A percentile compares a stretch with the other conserved stretches of the same genome.
phyloP scores from a whole-genome alignment of 2,888 invertebrate genomes.

The Monochamus alternatus region DNA sequence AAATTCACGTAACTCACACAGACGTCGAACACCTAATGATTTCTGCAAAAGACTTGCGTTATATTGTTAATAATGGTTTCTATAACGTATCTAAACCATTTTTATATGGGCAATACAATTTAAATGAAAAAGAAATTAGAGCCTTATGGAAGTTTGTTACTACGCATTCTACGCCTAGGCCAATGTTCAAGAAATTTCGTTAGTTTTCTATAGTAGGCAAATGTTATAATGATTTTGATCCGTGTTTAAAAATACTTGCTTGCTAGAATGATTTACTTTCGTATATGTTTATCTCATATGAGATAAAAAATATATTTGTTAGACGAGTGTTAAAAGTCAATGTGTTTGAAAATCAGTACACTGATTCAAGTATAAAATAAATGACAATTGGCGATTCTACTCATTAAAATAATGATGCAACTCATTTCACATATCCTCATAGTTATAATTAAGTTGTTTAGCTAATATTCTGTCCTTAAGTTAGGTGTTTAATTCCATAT shows the following conservation, averaged over 20 bases:
- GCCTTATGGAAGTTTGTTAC: constrained; percentile 72
- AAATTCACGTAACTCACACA: constrained; percentile 74
- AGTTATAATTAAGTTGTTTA: no score
- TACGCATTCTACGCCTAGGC: constrained; percentile 57
- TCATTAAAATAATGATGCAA: no score
- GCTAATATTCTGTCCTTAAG: no score
- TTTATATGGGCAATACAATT: constrained; percentile 74
- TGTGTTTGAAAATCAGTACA: no score
- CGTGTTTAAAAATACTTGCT: no score
- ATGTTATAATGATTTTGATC: background rate
- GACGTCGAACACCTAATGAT: constrained; percentile 62
- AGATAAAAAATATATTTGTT: background rate
- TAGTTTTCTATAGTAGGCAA: background rate
- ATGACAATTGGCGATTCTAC: no score
- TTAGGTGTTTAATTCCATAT: no score
- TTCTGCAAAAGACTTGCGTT: constrained; percentile 44
- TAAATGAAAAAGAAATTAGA: constrained; percentile 71
- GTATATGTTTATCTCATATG: background rate
- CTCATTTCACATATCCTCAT: no score
- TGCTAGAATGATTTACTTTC: background rate
- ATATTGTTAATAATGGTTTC: constrained; percentile 46
- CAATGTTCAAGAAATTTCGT: constrained; percentile 43
- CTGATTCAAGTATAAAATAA: no score
- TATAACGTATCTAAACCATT: constrained; percentile 67
- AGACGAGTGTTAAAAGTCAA: no score